phyloP scores from a whole-genome alignment of 2,113 vertebrate genomes.

The Callorhinus ursinus region DNA sequence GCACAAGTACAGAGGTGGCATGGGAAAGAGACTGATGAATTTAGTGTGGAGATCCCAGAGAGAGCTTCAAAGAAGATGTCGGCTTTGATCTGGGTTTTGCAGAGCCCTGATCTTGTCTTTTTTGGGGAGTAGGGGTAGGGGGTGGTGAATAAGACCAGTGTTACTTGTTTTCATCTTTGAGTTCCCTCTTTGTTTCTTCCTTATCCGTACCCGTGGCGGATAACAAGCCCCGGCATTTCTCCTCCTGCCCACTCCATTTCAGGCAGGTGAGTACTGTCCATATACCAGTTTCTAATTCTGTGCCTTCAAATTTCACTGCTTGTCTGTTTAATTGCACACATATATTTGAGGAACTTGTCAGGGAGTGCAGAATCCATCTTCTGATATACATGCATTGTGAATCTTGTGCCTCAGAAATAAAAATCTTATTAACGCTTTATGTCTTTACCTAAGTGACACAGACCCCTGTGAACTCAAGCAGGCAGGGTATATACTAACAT shows the following conservation, averaged over 20 bases:
- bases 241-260: neutral
- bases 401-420: conserved; percentile 45
- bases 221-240: neutral
- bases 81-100: neutral
- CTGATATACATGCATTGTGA: conserved; percentile 38
- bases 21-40: neutral
- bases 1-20: neutral
- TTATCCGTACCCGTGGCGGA: neutral
- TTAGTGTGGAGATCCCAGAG: neutral
- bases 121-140: neutral
- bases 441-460: conserved; percentile 37
- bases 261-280: neutral
- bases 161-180: neutral
- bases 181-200: neutral
- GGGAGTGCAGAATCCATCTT: conserved; percentile 14
- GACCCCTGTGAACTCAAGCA: neutral
- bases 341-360: conserved; percentile 49
- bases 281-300: neutral
- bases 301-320: conserved; percentile 18
- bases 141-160: neutral
- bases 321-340: conserved; percentile 26
- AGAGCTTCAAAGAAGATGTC: neutral
- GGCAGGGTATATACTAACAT: neutral
- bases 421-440: conserved; percentile 42
- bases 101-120: neutral